Conservation (phyloP, 1,140 invertebrate species). For the Sitophilus oryzae region DNA sequence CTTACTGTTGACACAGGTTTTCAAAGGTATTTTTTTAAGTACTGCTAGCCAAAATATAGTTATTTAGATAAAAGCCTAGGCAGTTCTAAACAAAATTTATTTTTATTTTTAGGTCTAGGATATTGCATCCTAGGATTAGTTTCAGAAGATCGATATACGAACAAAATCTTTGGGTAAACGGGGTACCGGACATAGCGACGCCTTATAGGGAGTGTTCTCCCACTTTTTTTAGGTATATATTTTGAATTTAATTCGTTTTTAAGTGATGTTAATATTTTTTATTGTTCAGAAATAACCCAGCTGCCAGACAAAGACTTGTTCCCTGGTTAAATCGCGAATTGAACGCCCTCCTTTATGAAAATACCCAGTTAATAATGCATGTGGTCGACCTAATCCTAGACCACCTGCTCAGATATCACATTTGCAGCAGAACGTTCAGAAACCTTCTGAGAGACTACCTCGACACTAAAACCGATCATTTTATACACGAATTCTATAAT, state of each 20-base stretch:
- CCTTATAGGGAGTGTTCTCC: constrained; percentile 66
- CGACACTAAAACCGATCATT: constrained; percentile 64
- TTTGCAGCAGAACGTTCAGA: constrained; percentile 68
- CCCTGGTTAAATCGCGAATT: constrained; percentile 87
- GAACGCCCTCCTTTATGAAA: constrained; percentile 59
- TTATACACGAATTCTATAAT: constrained; percentile 82
- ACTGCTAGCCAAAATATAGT: too few species aligned
- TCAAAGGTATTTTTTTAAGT: constrained; percentile 27
- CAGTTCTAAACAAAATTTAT: too few species aligned
- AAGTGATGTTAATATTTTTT: constrained; percentile 7
- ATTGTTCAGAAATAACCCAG: constrained; percentile 61
- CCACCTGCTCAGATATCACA: constrained; percentile 61
- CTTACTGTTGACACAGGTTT: constrained; percentile 26
- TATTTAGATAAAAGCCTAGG: too few species aligned
- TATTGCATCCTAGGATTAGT: constrained; percentile 20
- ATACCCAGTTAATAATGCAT: constrained; percentile 55
- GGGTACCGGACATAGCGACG: constrained; percentile 58
- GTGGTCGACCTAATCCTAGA: constrained; percentile 65
- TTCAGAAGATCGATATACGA: constrained; percentile 67
- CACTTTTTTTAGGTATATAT: constrained; percentile 62
- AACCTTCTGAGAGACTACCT: constrained; percentile 54
- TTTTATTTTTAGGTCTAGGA: constrained; percentile 11
- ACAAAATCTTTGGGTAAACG: constrained; percentile 66
- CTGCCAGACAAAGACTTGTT: constrained; percentile 70
- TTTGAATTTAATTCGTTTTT: neutral